Evolutionary conservation across 2,888 invertebrate genomes (phyloP), one percentile per base, ranked within the genome.

Genomic region (Anthrax anthrax): DNA sequence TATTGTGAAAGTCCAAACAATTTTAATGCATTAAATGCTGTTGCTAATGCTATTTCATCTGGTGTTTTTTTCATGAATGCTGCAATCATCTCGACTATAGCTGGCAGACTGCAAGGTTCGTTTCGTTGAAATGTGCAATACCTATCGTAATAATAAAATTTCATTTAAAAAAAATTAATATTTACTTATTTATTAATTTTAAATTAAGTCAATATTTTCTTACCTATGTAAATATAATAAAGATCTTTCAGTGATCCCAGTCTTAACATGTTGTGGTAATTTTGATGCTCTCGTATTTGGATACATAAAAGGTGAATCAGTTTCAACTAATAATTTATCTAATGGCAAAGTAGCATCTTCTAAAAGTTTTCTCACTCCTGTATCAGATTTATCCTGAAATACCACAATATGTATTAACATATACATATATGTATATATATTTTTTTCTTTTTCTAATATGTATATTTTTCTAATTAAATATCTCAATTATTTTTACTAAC

Each of bases 81-180:
- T n/a, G 92, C 90, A 53, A 91, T 82, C 77, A 95, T 81, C 70
- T 95, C 95, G 40, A 92, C 87, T 44, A 91, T 83, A 39, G 89
- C 89, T 12, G 94, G 90, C 54, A 95, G 70, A 39, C 91, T 87
- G 69, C 94, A 94, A 0, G 95, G 95, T 71, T 95, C 95, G 69
- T 95, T 95, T 56, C 95, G 78, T 71, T 94, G 91, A 72, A 94
- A 94, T 52, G 91, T 90, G 70, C 92, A 92, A 70, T 92, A 91
- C 55, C 91, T 69, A 39, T 34, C 23, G n/a, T n/a, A 14, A n/a
- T n/a, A n/a, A n/a, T n/a, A n/a, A n/a, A 4, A 23, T 40, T 42
- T 27, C 12, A 42, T 37, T 16, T 18, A 34, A 39, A 1, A 17
- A 2, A 29, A 4, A 14, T 23, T 14, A 18, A 5, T 39, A 8